Percentiles rank a stretch among this genome's conserved stretches.
Evolutionary conservation across 2,888 invertebrate species (phyloP).

Genomic region (Machimus atricapillus): DNA sequence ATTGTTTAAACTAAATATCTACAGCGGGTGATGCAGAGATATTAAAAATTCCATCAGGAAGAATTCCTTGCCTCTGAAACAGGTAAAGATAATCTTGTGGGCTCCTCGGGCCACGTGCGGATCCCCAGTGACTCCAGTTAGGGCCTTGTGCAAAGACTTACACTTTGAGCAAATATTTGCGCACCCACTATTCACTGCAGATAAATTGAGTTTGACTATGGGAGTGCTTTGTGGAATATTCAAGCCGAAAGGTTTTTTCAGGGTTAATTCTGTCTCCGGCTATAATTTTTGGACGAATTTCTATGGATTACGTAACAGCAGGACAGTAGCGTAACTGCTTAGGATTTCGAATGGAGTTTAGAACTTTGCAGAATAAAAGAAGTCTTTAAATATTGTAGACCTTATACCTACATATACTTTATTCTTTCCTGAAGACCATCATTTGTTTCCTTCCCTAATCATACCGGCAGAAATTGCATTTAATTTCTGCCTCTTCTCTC

Average conservation of each 20-base stretch:
- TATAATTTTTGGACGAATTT: not conserved
- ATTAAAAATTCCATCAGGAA: constrained; percentile 10
- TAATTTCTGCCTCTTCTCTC: too few relatives aligned
- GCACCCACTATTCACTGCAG: constrained; percentile 31
- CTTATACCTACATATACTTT: too few relatives aligned
- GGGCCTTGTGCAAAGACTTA: constrained; percentile 13
- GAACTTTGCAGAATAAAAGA: not conserved
- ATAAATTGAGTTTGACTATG: constrained; percentile 25
- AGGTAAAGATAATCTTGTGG: not conserved
- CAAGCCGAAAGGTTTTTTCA: not conserved
- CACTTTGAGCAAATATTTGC: constrained; percentile 28
- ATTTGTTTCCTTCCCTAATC: too few relatives aligned
- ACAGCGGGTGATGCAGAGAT: not conserved
- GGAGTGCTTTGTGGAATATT: not conserved
- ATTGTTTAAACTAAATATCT: not conserved
- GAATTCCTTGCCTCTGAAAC: not conserved
- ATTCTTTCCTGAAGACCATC: too few relatives aligned
- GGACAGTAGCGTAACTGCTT: not conserved
- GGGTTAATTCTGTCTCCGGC: not conserved
- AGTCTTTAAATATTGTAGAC: not conserved
- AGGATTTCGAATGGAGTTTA: not conserved
- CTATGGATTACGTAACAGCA: not conserved
- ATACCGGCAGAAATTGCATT: too few relatives aligned
- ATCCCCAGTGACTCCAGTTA: not conserved
- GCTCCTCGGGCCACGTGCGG: not conserved